Evolutionary conservation across 2,113 vertebrate genomes (phyloP).

Genomic region (Thalassarche chlororhynchos): DNA sequence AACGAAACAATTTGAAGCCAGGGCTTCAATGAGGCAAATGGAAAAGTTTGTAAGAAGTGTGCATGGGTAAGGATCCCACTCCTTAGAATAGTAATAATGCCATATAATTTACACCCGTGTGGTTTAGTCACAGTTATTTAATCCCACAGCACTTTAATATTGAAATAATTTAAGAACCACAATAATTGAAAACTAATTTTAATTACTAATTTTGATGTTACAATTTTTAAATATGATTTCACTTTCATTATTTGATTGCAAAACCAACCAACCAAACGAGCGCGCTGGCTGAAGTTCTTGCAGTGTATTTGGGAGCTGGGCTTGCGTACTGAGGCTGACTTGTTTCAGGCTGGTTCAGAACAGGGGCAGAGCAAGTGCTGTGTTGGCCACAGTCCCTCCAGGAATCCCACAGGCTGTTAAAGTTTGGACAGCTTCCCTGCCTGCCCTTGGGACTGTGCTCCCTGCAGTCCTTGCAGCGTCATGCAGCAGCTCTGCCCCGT

Average conservation of each 20-base stretch:
- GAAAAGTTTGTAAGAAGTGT: conserved; percentile 95
- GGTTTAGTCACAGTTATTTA: background rate
- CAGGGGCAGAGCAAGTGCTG: background rate
- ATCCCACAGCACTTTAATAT: background rate
- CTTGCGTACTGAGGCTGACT: background rate
- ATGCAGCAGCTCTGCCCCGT: accelerated
- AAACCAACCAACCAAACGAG: background rate
- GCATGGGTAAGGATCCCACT: conserved; percentile 84
- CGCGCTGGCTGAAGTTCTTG: background rate
- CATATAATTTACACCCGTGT: background rate
- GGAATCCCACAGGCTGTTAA: background rate
- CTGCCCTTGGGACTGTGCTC: background rate
- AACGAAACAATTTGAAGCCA: conserved; percentile 93
- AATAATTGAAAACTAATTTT: background rate
- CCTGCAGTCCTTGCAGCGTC: background rate
- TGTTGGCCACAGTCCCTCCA: background rate
- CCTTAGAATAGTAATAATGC: background rate
- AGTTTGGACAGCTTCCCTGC: background rate
- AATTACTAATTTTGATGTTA: background rate
- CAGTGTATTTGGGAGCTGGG: background rate
- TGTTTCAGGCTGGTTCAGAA: background rate
- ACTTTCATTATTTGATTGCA: background rate
- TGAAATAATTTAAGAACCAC: background rate
- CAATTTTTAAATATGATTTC: background rate
- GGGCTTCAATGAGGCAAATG: conserved; percentile 87